Conservation (phyloP, 1,140 invertebrate species). For the Sitobion miscanthi region DNA sequence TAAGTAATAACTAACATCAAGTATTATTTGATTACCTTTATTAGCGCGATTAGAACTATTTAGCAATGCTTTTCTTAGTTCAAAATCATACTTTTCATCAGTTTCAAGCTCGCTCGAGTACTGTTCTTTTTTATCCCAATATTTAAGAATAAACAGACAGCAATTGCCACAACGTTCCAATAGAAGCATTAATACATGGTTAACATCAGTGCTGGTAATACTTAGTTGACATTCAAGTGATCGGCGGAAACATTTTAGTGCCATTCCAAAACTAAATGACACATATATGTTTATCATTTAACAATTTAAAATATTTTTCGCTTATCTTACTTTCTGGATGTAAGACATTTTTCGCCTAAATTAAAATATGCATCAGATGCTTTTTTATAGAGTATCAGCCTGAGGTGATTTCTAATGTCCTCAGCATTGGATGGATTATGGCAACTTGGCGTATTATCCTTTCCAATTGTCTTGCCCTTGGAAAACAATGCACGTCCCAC, state of each 20-base stretch:
- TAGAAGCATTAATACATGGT: not conserved
- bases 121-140: not conserved
- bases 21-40: not conserved
- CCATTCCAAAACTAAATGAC: not conserved
- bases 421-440: not conserved
- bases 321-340: not conserved
- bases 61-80: not conserved
- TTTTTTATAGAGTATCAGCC: not conserved
- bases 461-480: not conserved
- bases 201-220: not conserved
- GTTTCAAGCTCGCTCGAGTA: not conserved
- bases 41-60: not conserved
- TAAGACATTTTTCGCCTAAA: not conserved
- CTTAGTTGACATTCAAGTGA: not conserved
- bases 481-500: not conserved
- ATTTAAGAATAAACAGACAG: not conserved
- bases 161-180: not conserved
- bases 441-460: not conserved
- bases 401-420: not conserved
- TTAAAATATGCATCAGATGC: not conserved
- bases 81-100: not conserved
- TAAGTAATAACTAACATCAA: not conserved
- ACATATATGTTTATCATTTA: not conserved
- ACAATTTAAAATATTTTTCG: not conserved
- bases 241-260: not conserved